Conservation (phyloP, 2,113 vertebrate genomes). For the Chunga burmeisteri region DNA sequence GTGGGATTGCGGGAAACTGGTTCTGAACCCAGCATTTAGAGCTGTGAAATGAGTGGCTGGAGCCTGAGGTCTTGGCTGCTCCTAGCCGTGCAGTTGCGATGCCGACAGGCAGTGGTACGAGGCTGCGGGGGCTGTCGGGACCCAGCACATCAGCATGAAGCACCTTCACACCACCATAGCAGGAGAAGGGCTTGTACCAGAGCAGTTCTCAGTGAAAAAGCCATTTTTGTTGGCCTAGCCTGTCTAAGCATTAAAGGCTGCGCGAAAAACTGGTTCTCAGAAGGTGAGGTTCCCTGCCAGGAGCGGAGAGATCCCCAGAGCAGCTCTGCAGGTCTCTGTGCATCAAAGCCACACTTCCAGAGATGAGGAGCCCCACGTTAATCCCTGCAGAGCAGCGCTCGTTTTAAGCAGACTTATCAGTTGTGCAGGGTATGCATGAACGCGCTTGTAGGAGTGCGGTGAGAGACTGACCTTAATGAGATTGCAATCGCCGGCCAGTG, state of each 20-base stretch:
- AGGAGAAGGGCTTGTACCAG: background rate
- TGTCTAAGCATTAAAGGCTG: too few species aligned
- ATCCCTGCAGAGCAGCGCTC: background rate
- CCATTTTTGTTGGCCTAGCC: background rate
- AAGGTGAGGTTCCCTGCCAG: background rate
- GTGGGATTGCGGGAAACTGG: background rate
- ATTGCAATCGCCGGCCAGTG: background rate
- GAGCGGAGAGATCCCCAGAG: too few species aligned
- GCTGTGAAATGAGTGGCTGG: background rate
- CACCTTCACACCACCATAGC: background rate
- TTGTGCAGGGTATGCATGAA: background rate
- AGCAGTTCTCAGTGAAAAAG: background rate
- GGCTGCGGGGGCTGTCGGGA: background rate
- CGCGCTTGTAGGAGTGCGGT: background rate
- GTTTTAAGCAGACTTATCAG: background rate
- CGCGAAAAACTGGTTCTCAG: background rate
- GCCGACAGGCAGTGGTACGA: rapidly evolving
- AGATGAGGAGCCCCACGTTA: background rate
- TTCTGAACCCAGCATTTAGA: background rate
- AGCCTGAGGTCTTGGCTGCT: background rate
- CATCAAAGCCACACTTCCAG: background rate
- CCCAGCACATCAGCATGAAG: background rate
- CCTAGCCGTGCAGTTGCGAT: rapidly evolving
- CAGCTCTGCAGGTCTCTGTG: background rate
- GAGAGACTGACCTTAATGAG: background rate